A percentile compares a stretch with the other conserved stretches of the same genome.
Evolutionary conservation across 2,888 invertebrate species (phyloP).

Genomic region (Hypselothyrea guttata): DNA sequence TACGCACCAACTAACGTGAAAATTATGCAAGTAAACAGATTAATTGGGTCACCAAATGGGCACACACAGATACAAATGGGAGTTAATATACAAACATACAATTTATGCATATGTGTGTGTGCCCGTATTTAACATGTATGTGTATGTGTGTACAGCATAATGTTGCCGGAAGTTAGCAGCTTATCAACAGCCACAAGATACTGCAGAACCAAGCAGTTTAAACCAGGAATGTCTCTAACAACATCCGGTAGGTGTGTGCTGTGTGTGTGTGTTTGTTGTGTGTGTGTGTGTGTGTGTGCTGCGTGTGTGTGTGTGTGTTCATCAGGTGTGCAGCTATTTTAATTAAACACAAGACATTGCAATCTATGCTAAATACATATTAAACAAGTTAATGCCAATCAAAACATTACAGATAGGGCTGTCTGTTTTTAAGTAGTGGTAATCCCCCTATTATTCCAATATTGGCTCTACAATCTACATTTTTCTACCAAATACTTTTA

Average conservation of each 20-base stretch:
- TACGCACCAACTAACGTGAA: slow-evolving; percentile 66
- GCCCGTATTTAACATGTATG: slow-evolving; percentile 14
- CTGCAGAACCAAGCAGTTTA: background rate
- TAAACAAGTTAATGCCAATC: slow-evolving; percentile 9
- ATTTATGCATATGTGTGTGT: slow-evolving; percentile 9
- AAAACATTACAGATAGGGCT: background rate
- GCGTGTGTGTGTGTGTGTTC: background rate
- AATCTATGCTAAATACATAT: background rate
- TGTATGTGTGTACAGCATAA: slow-evolving; percentile 3
- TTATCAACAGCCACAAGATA: slow-evolving; percentile 6
- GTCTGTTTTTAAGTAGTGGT: background rate
- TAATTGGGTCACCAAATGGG: slow-evolving; percentile 65
- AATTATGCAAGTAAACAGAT: slow-evolving; percentile 78
- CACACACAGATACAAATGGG: slow-evolving; percentile 30
- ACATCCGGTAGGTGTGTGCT: slow-evolving; percentile 6
- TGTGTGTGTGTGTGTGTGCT: background rate
- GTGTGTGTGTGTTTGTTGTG: background rate
- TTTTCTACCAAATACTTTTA: too few relatives aligned
- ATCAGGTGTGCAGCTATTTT: background rate
- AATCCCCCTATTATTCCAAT: too few relatives aligned
- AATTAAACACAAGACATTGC: slow-evolving; percentile 9
- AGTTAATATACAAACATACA: slow-evolving; percentile 19
- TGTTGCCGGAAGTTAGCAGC: slow-evolving; percentile 2
- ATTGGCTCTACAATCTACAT: too few relatives aligned
- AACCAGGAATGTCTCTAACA: slow-evolving; percentile 2